Evolutionary conservation across 92 coral and sea anemone genomes (phyloP).

Genomic region (Micromussa lordhowensis): DNA sequence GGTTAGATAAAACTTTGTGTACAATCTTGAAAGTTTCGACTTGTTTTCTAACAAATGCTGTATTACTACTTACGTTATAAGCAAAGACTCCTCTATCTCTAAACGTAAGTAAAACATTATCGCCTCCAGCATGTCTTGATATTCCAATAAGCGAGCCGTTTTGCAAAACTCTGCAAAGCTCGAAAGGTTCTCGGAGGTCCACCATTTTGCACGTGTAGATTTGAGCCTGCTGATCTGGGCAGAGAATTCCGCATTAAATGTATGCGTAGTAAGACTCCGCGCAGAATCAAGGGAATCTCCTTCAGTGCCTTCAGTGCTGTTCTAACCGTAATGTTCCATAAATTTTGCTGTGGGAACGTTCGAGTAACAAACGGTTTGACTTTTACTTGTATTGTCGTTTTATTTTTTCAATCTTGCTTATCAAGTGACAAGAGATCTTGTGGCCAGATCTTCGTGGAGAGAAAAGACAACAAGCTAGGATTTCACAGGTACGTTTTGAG

Average conservation of each 20-base stretch:
- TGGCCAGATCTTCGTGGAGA: constrained; percentile 4
- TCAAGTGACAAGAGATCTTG: not conserved
- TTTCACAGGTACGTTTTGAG: constrained; percentile 32
- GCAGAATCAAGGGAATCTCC: constrained; percentile 40
- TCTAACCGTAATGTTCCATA: constrained; percentile 9
- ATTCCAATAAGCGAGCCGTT: constrained; percentile 82
- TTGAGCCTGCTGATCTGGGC: constrained; percentile 38
- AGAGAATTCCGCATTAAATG: constrained; percentile 13
- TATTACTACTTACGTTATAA: constrained; percentile 82
- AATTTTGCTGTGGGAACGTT: not conserved
- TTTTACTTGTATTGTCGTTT: not conserved
- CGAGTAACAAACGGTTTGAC: not conserved
- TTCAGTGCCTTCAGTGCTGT: too few relatives aligned
- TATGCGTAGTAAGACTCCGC: not conserved
- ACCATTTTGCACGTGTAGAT: constrained; percentile 93
- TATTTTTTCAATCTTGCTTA: not conserved
- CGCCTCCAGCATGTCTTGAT: constrained; percentile 71
- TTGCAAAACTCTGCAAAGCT: constrained; percentile 76
- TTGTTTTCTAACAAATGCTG: not conserved
- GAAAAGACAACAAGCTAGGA: constrained; percentile 27
- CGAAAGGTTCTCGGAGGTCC: constrained; percentile 80
- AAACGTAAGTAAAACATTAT: constrained; percentile 83
- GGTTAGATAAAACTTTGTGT: not conserved
- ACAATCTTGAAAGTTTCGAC: not conserved
- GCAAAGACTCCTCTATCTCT: constrained; percentile 88